Base-by-base conservation (phyloP, 2,888 invertebrate species). In the Pristionchus maxplancki region DNA sequence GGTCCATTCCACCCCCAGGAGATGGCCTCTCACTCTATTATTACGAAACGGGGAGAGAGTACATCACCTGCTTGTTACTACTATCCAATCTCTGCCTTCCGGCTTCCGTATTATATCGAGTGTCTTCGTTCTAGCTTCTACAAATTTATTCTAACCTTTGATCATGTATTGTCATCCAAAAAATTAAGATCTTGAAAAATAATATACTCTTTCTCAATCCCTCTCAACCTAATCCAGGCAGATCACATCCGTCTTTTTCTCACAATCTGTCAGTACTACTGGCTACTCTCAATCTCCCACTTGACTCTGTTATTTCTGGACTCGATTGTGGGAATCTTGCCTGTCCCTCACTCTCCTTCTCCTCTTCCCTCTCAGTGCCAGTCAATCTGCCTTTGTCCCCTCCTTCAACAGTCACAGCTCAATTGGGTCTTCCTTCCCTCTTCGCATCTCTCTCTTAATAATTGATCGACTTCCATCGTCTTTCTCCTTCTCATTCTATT, bases 381-480 rank as follows among this genome's bases (percentile, higher is more conserved):
- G 40, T 87, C 87, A 44, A 48, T 87, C 67, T 87, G 53, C 78
- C 78, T 78, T 78, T 78, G 78, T 78, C 48, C 87, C 34, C 40
- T 53, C 71, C 37, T 87, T 74, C 87, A 64, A 50, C 71, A 67
- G 74, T 83, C 82, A 81, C 81, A 48, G 48, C 81, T 28, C 82
- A 83, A 83, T 83, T 83, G 82, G 44, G 64, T 37, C 64, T 31
- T 87, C 64, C 62, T 50, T 28, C 74, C 85, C 44, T 40, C 84
- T 44, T 83, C 58, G 44, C 64, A 50, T 88, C 86, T 58, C 82
- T 50, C 89, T 64, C 89, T 85, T 89, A 83, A 83, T 83, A 83
- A 83, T 83, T 88, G 74, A 50, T 88, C 87, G 89, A 89, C 89
- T 88, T 40, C 67, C 85, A 58, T 86, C 67, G 24, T 86, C 48